phyloP scores from a whole-genome alignment of 2,888 invertebrate genomes.

The Magallana nippona region DNA sequence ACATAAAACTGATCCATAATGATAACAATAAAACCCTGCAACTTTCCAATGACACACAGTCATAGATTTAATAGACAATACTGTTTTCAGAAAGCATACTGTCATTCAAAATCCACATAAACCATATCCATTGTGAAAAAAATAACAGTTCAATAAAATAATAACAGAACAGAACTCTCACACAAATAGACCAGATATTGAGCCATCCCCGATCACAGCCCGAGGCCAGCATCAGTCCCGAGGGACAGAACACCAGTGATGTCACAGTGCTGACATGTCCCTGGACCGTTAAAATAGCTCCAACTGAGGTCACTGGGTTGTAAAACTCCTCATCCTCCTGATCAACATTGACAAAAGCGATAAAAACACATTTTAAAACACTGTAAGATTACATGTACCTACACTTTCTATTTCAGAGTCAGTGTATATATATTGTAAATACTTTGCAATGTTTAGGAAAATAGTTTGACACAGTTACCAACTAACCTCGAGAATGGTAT shows the following conservation, averaged over 20 bases:
- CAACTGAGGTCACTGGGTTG: background rate
- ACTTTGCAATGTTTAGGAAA: too few relatives aligned
- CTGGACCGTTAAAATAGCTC: constrained; percentile 69
- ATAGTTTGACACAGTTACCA: background rate
- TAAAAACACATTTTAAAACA: too few relatives aligned
- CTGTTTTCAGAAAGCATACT: background rate
- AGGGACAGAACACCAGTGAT: constrained; percentile 81
- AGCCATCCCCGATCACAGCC: constrained; percentile 82
- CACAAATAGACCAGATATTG: constrained; percentile 84
- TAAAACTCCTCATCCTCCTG: constrained; percentile 6
- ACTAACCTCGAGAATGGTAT: constrained; percentile 48
- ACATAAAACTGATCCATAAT: background rate
- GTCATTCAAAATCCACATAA: background rate
- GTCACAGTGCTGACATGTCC: constrained; percentile 83
- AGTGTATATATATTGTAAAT: too few relatives aligned
- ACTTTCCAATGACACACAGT: too few relatives aligned
- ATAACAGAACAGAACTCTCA: constrained; percentile 51
- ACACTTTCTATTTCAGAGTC: too few relatives aligned
- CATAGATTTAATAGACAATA: too few relatives aligned
- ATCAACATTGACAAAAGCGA: too few relatives aligned
- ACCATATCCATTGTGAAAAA: background rate
- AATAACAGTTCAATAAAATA: too few relatives aligned
- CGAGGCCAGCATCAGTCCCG: constrained; percentile 83
- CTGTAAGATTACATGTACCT: too few relatives aligned
- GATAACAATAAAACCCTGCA: too few relatives aligned